A percentile compares a stretch with the other conserved stretches of the same genome.
Evolutionary conservation across 2,113 vertebrate genomes (phyloP).

Genomic region (Poeciliopsis retropinna): DNA sequence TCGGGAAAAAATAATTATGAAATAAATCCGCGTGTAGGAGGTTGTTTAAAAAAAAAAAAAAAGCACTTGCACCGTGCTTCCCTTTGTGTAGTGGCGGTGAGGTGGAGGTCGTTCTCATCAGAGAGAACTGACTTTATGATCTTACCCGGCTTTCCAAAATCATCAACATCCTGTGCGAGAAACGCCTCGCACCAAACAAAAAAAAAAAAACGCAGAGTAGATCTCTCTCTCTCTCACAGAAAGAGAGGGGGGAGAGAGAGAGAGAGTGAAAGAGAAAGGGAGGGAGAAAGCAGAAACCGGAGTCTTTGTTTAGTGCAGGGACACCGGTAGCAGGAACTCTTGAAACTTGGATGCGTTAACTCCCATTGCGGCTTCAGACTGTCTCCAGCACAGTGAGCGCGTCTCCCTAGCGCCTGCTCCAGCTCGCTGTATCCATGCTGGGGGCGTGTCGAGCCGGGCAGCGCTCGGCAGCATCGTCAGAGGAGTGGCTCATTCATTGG

Average conservation of each 20-base stretch:
- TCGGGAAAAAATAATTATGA: conserved; percentile 48
- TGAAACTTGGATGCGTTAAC: conserved; percentile 75
- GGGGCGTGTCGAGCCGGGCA: conserved; percentile 78
- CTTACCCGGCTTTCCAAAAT: conserved; percentile 79
- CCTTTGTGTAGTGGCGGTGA: conserved; percentile 71
- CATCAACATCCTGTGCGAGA: conserved; percentile 78
- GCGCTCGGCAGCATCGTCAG: conserved; percentile 71
- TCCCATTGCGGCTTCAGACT: conserved; percentile 78
- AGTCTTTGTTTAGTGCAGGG: conserved; percentile 61
- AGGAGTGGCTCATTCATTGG: conserved; percentile 73
- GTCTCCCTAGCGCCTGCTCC: conserved; percentile 75
- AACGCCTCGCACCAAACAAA: conserved; percentile 50
- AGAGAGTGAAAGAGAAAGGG: neutral
- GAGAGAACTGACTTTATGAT: conserved; percentile 80
- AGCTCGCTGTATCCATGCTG: conserved; percentile 82
- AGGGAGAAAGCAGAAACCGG: conserved; percentile 8
- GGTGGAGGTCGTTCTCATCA: conserved; percentile 75
- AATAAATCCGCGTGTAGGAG: conserved; percentile 32
- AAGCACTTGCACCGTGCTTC: conserved; percentile 75
- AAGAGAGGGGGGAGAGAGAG: neutral
- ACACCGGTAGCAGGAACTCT: conserved; percentile 57
- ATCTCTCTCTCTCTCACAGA: conserved; percentile 17
- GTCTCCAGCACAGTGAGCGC: conserved; percentile 74
- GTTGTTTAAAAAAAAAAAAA: neutral
- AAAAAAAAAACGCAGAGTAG: conserved; percentile 24